Evolutionary conservation across 1,140 invertebrate genomes (phyloP).

Genomic region (Neelides sp.): DNA sequence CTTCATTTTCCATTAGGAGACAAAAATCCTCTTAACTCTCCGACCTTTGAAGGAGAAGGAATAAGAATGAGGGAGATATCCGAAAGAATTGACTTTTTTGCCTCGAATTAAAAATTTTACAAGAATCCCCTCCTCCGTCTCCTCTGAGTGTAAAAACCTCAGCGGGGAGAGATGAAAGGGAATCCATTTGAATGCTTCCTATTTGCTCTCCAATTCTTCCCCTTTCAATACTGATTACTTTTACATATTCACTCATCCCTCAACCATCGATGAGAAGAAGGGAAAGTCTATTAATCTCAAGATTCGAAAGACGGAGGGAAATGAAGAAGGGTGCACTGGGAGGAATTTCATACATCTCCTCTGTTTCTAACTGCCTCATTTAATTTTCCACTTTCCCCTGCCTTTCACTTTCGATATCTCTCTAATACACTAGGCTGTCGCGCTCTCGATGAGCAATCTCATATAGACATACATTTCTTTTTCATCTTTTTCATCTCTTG

Average conservation of each 20-base stretch:
- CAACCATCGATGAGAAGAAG: background rate
- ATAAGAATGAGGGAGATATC: no score
- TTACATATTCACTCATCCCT: background rate
- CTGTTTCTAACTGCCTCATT: background rate
- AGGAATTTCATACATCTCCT: background rate
- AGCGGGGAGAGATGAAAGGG: no score
- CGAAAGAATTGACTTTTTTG: no score
- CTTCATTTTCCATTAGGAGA: slow-evolving; percentile 30
- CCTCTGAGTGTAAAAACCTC: background rate
- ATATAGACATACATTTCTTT: background rate
- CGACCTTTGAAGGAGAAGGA: background rate
- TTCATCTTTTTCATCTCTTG: background rate
- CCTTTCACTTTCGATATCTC: background rate
- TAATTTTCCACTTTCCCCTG: background rate
- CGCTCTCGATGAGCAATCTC: background rate
- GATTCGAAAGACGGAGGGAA: background rate
- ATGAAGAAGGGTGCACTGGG: background rate
- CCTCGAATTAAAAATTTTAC: no score
- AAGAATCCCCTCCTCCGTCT: background rate
- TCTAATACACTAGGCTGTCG: background rate
- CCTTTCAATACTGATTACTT: background rate
- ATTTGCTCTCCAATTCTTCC: no score
- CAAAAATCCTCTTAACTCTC: slow-evolving; percentile 28
- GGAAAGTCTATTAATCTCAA: background rate
- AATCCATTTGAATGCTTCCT: no score